Evolutionary conservation across 2,888 invertebrate species (phyloP), one percentile per base, ranked within the genome.

Genomic region (Eilema depressum): DNA sequence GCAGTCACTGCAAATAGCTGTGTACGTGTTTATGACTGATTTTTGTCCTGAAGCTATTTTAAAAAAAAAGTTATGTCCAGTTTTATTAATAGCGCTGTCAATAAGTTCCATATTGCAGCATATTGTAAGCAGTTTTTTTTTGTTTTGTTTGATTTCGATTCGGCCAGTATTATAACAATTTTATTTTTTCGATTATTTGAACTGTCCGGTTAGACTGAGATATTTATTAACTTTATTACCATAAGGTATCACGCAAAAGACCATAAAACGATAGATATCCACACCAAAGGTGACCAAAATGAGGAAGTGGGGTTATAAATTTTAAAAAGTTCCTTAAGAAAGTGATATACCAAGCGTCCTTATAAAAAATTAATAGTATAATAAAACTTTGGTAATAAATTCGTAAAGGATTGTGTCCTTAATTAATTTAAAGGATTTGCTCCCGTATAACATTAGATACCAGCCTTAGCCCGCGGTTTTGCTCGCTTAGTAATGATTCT

Each of bases 141-240:
- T 12, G 1, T 37, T 12, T 37, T 1, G 12, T 37, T 37, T 37
- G 12, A 37, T 37, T 37, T 12, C 33, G 33, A 33, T 33, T 33
- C 33, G 10, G 33, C 33, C 8, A 8, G 10, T 33, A 8, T 11
- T 12, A 11, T 37, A 37, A 12, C 33, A 37, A 37, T 12, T 37
- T 37, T 37, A 37, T 37, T 37, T 37, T 37, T 37, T 37, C 33
- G 33, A 33, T 33, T 37, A n/a, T 30, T 30, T n/a, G 33, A 61
- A n/a, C 28, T 30, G 30, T 30, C n/a, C 12, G 4, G 8, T 30
- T 26, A 30, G 20, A 30, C 20, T 30, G n/a, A 86, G 79, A 79
- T 81, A 87, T 88, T 88, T 89, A 90, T 89, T 83, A 85, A 60
- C 73, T 74, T 84, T 82, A 89, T 88, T 87, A 89, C 80, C 84